Evolutionary conservation across 2,113 vertebrate genomes (phyloP).

Genomic region (Coryphaenoides rupestris): DNA sequence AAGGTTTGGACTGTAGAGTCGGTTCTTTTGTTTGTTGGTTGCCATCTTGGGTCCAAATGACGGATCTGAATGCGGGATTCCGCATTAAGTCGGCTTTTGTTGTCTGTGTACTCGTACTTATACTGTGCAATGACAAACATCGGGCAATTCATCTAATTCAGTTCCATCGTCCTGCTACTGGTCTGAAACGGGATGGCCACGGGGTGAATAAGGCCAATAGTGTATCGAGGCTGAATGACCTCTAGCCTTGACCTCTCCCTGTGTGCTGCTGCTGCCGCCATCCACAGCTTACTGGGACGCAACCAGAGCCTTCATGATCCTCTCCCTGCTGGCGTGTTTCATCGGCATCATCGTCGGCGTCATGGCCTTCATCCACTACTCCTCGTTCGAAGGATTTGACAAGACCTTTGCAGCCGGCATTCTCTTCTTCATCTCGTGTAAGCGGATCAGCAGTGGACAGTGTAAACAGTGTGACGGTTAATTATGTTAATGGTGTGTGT

Average conservation of each 20-base stretch:
- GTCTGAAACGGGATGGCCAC: too few species aligned
- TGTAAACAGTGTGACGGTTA: too few species aligned
- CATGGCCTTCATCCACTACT: constrained; percentile 78
- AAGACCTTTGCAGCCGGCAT: constrained; percentile 77
- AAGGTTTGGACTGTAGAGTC: too few species aligned
- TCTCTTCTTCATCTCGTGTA: constrained; percentile 78
- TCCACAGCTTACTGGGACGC: constrained; percentile 74
- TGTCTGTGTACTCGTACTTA: too few species aligned
- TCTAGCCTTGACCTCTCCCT: constrained; percentile 1
- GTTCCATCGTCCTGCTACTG: too few species aligned
- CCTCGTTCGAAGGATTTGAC: constrained; percentile 72
- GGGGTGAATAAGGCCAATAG: too few species aligned
- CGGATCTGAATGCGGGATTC: too few species aligned
- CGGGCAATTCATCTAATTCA: too few species aligned
- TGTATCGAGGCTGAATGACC: neutral
- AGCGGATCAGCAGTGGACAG: constrained; percentile 10
- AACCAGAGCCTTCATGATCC: constrained; percentile 77
- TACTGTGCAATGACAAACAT: too few species aligned
- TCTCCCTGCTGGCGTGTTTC: constrained; percentile 75
- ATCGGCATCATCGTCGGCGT: constrained; percentile 74
- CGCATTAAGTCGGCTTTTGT: too few species aligned
- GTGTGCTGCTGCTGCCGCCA: neutral
- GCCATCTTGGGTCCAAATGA: too few species aligned
- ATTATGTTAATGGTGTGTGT: neutral
- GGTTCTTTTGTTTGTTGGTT: too few species aligned